Evolutionary conservation across 2,113 vertebrate species (phyloP).

Genomic region (Gadus chalcogrammus): DNA sequence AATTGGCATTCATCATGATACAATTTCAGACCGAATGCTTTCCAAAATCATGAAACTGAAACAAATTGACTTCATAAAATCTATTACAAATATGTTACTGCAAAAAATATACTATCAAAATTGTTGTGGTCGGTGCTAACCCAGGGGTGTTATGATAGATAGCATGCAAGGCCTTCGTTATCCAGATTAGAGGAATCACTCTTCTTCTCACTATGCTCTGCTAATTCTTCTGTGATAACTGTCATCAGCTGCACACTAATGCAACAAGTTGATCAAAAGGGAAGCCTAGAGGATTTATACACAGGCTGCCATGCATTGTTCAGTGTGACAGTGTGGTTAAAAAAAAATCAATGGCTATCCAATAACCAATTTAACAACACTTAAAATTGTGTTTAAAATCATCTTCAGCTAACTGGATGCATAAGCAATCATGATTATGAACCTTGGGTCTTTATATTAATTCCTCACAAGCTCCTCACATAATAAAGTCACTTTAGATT

Average conservation of each 20-base stretch:
- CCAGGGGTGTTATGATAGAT: neutral
- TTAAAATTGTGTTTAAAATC: too few species aligned
- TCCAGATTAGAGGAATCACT: neutral
- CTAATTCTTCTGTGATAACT: neutral
- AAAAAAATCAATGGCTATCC: neutral
- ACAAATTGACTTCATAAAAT: too few species aligned
- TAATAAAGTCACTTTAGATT: too few species aligned
- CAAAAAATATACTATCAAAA: neutral
- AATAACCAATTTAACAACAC: neutral
- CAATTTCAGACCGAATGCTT: too few species aligned
- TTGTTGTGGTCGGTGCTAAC: neutral
- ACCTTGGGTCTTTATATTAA: too few species aligned
- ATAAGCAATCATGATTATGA: too few species aligned
- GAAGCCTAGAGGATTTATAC: neutral
- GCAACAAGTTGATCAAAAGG: neutral
- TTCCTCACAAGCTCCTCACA: too few species aligned
- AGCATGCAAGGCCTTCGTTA: neutral
- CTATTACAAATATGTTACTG: neutral
- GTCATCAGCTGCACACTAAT: neutral
- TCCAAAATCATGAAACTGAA: too few species aligned
- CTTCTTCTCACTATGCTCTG: neutral
- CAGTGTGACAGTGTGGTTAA: too few species aligned
- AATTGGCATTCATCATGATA: too few species aligned
- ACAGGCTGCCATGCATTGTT: neutral
- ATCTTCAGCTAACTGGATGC: too few species aligned